Base-by-base conservation (phyloP, 2,113 vertebrate genomes). In the Bagarius yarrelli region DNA sequence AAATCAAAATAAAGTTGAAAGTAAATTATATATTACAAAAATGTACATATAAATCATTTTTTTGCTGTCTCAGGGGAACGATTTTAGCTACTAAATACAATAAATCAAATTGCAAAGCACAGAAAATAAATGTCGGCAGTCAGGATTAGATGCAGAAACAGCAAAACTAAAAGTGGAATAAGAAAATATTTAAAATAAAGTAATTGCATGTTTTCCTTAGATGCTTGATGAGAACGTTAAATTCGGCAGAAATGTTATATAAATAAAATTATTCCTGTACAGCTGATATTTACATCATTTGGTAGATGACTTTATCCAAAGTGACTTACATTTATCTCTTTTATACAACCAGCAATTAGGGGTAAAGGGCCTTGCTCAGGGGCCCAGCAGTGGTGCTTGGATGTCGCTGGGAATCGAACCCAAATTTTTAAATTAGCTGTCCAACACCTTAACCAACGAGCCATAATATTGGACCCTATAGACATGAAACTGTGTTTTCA, bases 171-270 rank as follows among this genome's bases (percentile, higher is more conserved):
- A 77, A 72, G 55, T 56, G 40, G 32, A 66, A 19, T 21, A 40
- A 0, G 25, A 81, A n/a, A n/a, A n/a, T n/a, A n/a, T 57, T 75
- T 81, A 60, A 75, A 81, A 56, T 15, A 3, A 34, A 55, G 71
- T 74, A 21, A 81, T 6, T n/a, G 16, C 16, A 8, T 18, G 21
- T 30, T 44, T 75, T 64, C 40, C 25, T 47, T 53, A 79, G 78
- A 59, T 16, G 66, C 21, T 30, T 69, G 53, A 72, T 72, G 34
- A 80, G 40, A 32, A 61, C 40, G 52, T 80, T 40, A 61, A n/a
- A 73, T 25, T 30, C 30, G 18, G 57, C 27, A 81, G 36, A 78
- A 36, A 27, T 53, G 11, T 63, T 32, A 36, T 47, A 57, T 1
- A 27, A n/a, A 55, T 66, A 56, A 34, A 75, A 50, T 69, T 56